Base-by-base conservation (phyloP, 2,888 invertebrate species). In the Prosapia bicincta region DNA sequence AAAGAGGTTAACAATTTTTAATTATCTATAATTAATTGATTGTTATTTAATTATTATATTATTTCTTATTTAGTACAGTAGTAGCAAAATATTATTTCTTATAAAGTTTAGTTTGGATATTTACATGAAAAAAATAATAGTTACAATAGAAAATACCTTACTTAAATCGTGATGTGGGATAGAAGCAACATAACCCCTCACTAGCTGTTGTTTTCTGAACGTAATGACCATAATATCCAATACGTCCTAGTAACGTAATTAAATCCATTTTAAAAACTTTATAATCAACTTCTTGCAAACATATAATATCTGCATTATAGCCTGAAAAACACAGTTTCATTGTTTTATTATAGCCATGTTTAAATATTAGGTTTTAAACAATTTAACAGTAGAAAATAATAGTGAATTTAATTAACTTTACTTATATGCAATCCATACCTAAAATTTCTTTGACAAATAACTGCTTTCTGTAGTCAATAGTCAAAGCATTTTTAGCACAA, bases 241-340 rank as follows among this genome's bases (percentile, higher is more conserved):
- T 82, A 1, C 84, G 82, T 23, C 85, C 83, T 13, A 97, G 85
- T 30, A 90, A 85, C 2, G 90, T 89, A 65, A 83, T 82, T 26
- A 97, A 86, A 82, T 92, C 93, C 78, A 88, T 83, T 7, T 89
- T 85, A 84, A 92, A 97, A 69, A 96, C 87, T 85, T 92, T 93
- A 13, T 83, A 84, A 84, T 98, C 98, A 0, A 97, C 95, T 88
- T 98, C 98, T 88, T 98, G 98, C 15, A 98, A 86, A 81, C 97
- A 97, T 72, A 97, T 86, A 71, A 98, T 86, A 84, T 98, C 98
- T 54, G 92, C 90, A 86, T 97, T 93, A 83, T 96, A 98, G n/a
- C 95, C 96, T 91, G 79, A 15, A 83, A 80, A 66, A 10, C 23
- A n/a, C 10, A 66, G 66, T 10, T 10, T n/a, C 10, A 7, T 13